These are phyloP conservation scores for Pomacea maculata DNA, from an alignment of 1,140 invertebrate genomes.

Conservation along the genomic window DNA sequence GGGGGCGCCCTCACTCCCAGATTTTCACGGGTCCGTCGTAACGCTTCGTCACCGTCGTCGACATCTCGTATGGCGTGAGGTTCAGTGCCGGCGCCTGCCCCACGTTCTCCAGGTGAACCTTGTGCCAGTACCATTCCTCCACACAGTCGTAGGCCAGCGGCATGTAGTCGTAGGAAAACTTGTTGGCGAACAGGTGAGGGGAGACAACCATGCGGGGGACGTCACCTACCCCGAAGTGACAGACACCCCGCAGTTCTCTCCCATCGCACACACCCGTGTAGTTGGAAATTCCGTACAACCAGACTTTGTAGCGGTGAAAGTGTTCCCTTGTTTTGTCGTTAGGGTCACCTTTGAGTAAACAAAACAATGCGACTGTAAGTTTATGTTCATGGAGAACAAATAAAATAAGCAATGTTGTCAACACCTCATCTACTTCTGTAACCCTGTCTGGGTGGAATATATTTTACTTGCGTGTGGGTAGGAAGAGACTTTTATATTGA, in stretches of 20 bases:
- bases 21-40: background rate
- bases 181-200: slow-evolving; percentile 36
- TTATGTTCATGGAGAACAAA: too few species aligned
- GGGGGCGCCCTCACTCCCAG: background rate
- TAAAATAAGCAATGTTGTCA: too few species aligned
- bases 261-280: slow-evolving; percentile 14
- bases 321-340: background rate
- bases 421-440: too few species aligned
- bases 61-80: background rate
- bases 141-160: slow-evolving; percentile 22
- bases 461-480: too few species aligned
- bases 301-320: slow-evolving; percentile 7
- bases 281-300: background rate
- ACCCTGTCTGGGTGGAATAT: too few species aligned
- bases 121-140: slow-evolving; percentile 18
- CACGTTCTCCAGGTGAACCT: slow-evolving; percentile 8
- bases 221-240: slow-evolving; percentile 35
- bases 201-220: slow-evolving; percentile 18
- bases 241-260: slow-evolving; percentile 25
- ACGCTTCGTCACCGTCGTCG: background rate
- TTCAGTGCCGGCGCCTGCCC: background rate
- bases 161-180: slow-evolving; percentile 26
- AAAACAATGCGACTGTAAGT: background rate
- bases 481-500: too few species aligned
- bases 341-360: background rate